A percentile compares a stretch with the other conserved stretches of the same genome.
phyloP scores from a whole-genome alignment of 2,113 vertebrate species.

The Chitala chitala region DNA sequence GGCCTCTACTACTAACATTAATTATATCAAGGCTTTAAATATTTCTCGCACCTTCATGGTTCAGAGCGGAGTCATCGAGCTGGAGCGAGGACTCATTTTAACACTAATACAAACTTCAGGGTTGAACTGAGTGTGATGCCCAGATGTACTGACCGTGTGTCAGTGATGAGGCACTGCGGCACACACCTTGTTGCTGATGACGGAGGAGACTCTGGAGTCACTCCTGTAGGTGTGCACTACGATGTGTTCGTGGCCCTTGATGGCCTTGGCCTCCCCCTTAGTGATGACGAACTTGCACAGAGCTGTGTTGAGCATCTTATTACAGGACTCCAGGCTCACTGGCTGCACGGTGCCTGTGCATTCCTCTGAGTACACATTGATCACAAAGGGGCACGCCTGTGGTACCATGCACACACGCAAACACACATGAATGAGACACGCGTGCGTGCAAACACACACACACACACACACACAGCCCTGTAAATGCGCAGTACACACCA shows the following conservation, averaged over 20 bases:
- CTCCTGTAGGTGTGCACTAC: constrained; percentile 65
- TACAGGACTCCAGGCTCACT: constrained; percentile 60
- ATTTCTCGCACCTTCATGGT: too few relatives aligned
- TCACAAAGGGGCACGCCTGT: constrained; percentile 84
- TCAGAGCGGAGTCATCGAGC: too few relatives aligned
- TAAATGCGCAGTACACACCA: not conserved
- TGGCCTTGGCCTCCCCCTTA: constrained; percentile 62
- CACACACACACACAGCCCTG: not conserved
- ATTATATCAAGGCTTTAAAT: too few relatives aligned
- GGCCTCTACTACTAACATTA: too few relatives aligned
- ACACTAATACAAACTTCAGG: too few relatives aligned
- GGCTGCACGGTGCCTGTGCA: constrained; percentile 67
- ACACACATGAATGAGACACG: not conserved
- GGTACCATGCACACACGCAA: not conserved
- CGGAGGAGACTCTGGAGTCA: constrained; percentile 73
- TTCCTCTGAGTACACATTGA: constrained; percentile 70
- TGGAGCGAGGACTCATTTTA: too few relatives aligned
- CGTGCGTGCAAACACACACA: not conserved
- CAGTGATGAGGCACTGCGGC: too few relatives aligned
- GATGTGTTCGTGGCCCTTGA: constrained; percentile 68
- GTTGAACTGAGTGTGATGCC: too few relatives aligned
- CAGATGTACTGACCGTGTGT: too few relatives aligned
- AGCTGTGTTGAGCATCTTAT: constrained; percentile 70
- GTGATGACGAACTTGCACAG: constrained; percentile 69
- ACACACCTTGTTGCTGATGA: constrained; percentile 85